Evolutionary conservation across 2,113 vertebrate species (phyloP).

Genomic region (Myiopsitta monachus): DNA sequence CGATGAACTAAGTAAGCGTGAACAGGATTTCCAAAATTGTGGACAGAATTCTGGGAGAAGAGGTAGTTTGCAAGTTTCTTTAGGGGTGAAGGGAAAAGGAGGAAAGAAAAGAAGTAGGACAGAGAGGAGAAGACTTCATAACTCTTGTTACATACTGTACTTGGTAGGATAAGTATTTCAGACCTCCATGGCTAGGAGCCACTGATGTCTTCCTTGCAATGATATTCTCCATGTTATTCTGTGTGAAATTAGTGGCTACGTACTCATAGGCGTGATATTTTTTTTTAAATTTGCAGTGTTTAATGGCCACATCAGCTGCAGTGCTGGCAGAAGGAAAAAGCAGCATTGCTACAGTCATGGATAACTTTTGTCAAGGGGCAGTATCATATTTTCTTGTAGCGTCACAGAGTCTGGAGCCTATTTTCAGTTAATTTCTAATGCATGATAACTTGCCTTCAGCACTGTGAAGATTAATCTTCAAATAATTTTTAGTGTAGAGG

Average conservation of each 20-base stretch:
- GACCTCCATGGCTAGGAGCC: background rate
- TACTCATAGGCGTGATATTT: background rate
- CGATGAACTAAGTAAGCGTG: background rate
- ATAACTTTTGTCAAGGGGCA: background rate
- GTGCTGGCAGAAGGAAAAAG: background rate
- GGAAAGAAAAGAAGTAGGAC: background rate
- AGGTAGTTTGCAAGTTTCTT: background rate
- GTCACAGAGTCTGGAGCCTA: background rate
- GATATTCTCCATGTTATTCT: background rate
- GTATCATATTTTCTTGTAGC: background rate
- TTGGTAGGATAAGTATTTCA: background rate
- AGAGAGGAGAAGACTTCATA: background rate
- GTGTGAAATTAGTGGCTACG: background rate
- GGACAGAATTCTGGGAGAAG: background rate
- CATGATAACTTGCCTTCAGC: conserved; percentile 6
- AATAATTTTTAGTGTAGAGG: conserved; percentile 9
- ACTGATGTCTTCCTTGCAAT: background rate
- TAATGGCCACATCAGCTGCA: background rate
- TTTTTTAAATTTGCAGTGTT: background rate
- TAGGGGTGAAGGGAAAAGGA: background rate
- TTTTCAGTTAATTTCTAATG: conserved; percentile 10
- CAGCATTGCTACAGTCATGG: rapidly evolving
- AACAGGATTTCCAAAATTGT: background rate
- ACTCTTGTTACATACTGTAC: background rate
- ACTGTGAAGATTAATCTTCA: conserved; percentile 11